Base-by-base conservation (phyloP, 2,888 invertebrate genomes). In the Oxytorus armatus region DNA sequence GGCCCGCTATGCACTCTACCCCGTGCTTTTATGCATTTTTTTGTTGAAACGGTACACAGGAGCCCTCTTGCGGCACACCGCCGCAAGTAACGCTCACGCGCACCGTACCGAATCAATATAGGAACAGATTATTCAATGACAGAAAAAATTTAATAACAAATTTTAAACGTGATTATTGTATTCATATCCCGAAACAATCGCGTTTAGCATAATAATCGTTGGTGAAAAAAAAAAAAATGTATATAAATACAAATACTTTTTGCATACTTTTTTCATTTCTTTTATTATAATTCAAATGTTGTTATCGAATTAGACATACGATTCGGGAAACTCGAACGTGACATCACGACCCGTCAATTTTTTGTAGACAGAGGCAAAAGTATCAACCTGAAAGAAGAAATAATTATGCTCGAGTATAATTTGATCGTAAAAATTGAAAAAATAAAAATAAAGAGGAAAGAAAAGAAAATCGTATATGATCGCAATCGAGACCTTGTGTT, bases 271-370 rank as follows among this genome's bases (percentile, higher is more conserved):
- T 69, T 69, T 57, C 69, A 57, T 33, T 44, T 69, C 25, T 69
- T 69, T 69, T 69, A 69, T 69, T 69, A 18, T 57, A 55, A 55
- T 72, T 78, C 72, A 83, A 55, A 44, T 75, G 78, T 74, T 83
- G 80, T 84, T 85, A 85, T 79, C 63, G 47, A 82, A 83, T 96
- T 96, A 97, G 96, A 97, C 96, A 94, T 97, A 97, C 89, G 98
- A 97, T 94, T 99, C 99, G 83, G 99, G 99, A 94, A 99, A 99
- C 94, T 99, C 99, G 93, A 99, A 99, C 87, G 96, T 97, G 78
- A 99, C 99, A 93, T 99, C 98, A 92, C 99, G 97, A 88, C 99
- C 99, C 88, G 99, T 99, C 89, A 99, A 94, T 93, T 98, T 98
- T 95, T 99, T 99, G 95, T 99, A 99, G 85, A 99, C 98, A 84